Conservation (phyloP, 2,797 vertebrate species). For the Melanotaenia trifasciata region DNA sequence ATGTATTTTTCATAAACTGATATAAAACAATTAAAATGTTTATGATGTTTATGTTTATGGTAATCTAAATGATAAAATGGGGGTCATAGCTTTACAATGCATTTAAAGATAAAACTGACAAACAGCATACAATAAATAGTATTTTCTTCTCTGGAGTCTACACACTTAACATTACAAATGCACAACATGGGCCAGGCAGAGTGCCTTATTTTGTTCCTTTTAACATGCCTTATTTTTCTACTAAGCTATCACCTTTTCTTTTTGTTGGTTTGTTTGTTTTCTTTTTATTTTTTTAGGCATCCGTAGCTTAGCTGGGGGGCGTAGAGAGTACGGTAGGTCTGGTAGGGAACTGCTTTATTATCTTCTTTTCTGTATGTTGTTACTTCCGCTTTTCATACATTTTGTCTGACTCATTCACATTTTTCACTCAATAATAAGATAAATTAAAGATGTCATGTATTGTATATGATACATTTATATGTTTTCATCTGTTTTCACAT, state of each 20-base stretch:
- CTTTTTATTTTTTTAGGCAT: conserved; percentile 77
- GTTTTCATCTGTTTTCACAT: conserved; percentile 73
- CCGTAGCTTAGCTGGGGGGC: conserved; percentile 87
- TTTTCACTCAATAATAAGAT: conserved; percentile 60
- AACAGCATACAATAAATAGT: conserved; percentile 2
- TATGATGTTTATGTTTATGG: conserved; percentile 70
- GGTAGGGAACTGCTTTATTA: conserved; percentile 82
- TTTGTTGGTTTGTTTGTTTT: conserved; percentile 60
- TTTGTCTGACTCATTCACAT: conserved; percentile 76
- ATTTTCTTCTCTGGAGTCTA: conserved; percentile 39
- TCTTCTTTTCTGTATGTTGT: conserved; percentile 80
- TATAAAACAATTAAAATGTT: conserved; percentile 79
- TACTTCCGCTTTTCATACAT: conserved; percentile 74
- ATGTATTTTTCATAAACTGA: conserved; percentile 82
- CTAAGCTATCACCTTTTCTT: conserved; percentile 80
- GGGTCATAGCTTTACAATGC: conserved; percentile 86
- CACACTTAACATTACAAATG: conserved; percentile 50
- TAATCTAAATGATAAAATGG: conserved; percentile 73
- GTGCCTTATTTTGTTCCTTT: conserved; percentile 67
- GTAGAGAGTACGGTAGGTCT: conserved; percentile 88
- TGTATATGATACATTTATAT: conserved; percentile 69
- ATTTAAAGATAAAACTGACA: conserved; percentile 52
- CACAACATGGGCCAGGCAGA: conserved; percentile 71
- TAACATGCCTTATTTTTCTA: conserved; percentile 77
- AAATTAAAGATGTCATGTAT: conserved; percentile 55